Evolutionary conservation across 1,140 invertebrate species (phyloP), one percentile per base, ranked within the genome.

Genomic region (Aphelinus certus): DNA sequence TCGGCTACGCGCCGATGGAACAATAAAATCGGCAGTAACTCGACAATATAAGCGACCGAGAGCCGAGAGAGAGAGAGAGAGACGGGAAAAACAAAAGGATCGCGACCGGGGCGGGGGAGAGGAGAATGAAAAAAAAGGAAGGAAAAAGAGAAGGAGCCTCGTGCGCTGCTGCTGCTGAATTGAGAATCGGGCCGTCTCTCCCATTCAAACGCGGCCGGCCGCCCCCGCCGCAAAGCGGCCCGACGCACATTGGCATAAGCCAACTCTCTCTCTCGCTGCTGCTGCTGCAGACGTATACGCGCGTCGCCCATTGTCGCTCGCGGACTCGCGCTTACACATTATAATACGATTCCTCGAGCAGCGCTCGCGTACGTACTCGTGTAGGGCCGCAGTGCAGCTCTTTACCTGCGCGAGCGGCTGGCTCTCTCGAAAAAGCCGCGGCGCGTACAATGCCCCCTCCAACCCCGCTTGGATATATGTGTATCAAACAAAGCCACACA

Each of bases 201-300:
- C 51, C 9, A 53, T 9, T 26, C 26, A 60, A 60, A 4, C 57
- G 57, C 7, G n/a, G 57, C 57, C 7, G 85, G 83, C 82, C 83
- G 83, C 80, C 83, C 80, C 80, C 81, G 81, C 80, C 76, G 46
- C 51, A 51, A 64, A 77, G 26, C 26, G 26, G 26, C 26, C 26
- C 26, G 26, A 26, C 26, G 26, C 26, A 83, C 81, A 87, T 88
- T 86, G 85, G 84, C 86, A 88, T 86, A 87, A 87, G 86, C 83
- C 87, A 85, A 87, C 84, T 85, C 79, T 81, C 26, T 26, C 26
- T 26, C 26, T 26, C 26, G 26, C 26, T 26, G 26, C 26, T 26
- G 26, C 26, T 26, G 26, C 26, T 26, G 26, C 26, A 0, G 80
- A 76, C 77, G 76, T 67, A 72, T 26, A 53, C 4, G 80, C 79